Conservation (phyloP, 2,113 vertebrate species). For the Carlito syrichta region DNA sequence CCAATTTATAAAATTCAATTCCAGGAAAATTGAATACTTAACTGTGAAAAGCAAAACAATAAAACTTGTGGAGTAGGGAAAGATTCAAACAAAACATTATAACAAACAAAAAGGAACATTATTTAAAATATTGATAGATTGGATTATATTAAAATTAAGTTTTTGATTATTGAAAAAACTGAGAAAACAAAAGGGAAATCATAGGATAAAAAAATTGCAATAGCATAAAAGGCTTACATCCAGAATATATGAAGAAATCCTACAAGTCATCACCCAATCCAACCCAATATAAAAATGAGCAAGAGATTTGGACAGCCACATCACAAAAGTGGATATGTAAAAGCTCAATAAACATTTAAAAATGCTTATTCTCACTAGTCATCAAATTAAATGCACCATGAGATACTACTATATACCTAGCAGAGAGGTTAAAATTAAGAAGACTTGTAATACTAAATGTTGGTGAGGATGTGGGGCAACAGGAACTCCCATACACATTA, state of each 20-base stretch:
- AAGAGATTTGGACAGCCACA: not conserved
- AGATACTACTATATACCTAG: not conserved
- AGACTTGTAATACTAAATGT: not conserved
- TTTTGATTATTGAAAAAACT: not conserved
- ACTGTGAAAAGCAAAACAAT: not conserved
- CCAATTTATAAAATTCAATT: not conserved
- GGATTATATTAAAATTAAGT: not conserved
- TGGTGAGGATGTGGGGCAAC: not conserved
- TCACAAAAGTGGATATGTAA: not conserved
- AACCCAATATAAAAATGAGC: conserved; percentile 13
- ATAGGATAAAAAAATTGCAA: not conserved
- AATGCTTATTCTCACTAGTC: not conserved
- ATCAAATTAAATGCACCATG: not conserved
- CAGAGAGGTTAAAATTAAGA: not conserved
- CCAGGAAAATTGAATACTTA: not conserved
- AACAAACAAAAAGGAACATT: not conserved
- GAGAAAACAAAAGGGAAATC: not conserved
- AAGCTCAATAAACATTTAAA: not conserved
- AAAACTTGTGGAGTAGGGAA: not conserved
- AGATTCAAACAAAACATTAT: not conserved
- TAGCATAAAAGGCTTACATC: not conserved
- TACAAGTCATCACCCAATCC: not conserved
- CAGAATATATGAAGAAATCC: not conserved
- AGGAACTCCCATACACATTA: not conserved
- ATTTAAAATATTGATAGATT: not conserved